Base-by-base conservation (phyloP, 2,113 vertebrate species). In the Patagioenas fasciata region DNA sequence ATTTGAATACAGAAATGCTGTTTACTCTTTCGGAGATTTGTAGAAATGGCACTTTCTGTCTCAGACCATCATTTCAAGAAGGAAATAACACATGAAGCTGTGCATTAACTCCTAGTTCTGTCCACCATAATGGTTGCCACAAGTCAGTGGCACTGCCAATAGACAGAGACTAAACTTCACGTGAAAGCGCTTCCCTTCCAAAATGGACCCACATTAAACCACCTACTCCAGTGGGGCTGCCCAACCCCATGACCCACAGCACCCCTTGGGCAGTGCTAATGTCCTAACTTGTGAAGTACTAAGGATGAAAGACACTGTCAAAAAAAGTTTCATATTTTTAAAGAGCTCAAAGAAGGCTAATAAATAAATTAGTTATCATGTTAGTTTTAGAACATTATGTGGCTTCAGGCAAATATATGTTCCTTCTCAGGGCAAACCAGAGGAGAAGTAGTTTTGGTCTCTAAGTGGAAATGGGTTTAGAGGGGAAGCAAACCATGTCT, bases 341-440 rank as follows among this genome's bases (percentile, higher is more conserved):
- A 50, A 85, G 29, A 91, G 20, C 56, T 93, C 53, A 74, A 54
- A 87, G 58, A 75, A 79, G 71, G 28, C 70, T 85, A 89, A 78
- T 64, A 89, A 87, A 64, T 67, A 81, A 80, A 60, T 16, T 24
- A 88, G n/a, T 32, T 51, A 80, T 91, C 80, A 58, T 42, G 38
- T n/a, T 38, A 47, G 38, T 61, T 51, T 84, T 75, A 64, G 70
- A 74, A 79, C 29, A 84, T 64, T 2, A 1, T 34, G 44, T 64
- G 28, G 64, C 65, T 91, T 93, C 72, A 86, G 90, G 75, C 48
- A 60, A 71, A n/a, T 53, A 25, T 19, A 32, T 79, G 42, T 36
- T 85, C 38, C 32, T 74, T 93, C 79, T 79, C 42, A 91, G 92
- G 88, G 82, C 54, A 88, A 94, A 90, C 32, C n/a, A 53, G 88